Percentiles rank a stretch among this genome's conserved stretches.
Evolutionary conservation across 2,888 invertebrate genomes (phyloP).

Genomic region (Xylophagus ater): DNA sequence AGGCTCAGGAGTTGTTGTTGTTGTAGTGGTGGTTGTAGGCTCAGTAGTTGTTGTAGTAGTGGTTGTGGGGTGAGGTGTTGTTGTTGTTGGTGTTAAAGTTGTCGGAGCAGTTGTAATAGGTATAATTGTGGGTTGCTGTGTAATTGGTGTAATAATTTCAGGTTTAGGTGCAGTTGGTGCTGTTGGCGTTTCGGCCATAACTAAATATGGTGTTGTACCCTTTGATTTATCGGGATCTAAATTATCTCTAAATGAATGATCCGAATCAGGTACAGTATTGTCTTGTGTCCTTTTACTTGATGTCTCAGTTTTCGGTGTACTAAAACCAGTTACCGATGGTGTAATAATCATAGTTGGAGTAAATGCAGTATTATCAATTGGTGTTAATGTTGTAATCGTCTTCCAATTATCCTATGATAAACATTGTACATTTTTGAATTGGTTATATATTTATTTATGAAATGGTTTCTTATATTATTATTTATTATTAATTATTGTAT

Average conservation of each 20-base stretch:
- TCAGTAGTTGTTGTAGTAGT: conserved; percentile 5
- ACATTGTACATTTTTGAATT: too few species aligned
- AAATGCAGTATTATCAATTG: conserved; percentile 14
- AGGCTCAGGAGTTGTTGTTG: conserved; percentile 3
- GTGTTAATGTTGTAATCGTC: conserved; percentile 18
- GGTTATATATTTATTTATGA: too few species aligned
- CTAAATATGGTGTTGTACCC: conserved; percentile 13
- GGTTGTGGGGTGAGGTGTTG: conserved; percentile 9
- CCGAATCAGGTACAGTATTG: conserved; percentile 16
- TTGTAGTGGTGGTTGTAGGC: conserved; percentile 3
- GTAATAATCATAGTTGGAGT: conserved; percentile 17
- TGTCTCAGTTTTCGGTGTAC: conserved; percentile 20
- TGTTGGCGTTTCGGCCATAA: conserved; percentile 12
- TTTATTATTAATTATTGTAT: too few species aligned
- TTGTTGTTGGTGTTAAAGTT: conserved; percentile 1
- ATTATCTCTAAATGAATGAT: conserved; percentile 11
- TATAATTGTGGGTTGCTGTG: not conserved
- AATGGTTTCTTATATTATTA: too few species aligned
- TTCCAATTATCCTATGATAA: too few species aligned
- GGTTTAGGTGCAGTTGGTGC: not conserved
- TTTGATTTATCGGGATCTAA: conserved; percentile 6
- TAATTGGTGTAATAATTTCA: not conserved
- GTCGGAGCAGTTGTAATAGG: not conserved
- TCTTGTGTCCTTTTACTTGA: conserved; percentile 14
- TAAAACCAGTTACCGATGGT: conserved; percentile 19